phyloP scores from a whole-genome alignment of 1,140 invertebrate species.

The Adelges cooleyi region DNA sequence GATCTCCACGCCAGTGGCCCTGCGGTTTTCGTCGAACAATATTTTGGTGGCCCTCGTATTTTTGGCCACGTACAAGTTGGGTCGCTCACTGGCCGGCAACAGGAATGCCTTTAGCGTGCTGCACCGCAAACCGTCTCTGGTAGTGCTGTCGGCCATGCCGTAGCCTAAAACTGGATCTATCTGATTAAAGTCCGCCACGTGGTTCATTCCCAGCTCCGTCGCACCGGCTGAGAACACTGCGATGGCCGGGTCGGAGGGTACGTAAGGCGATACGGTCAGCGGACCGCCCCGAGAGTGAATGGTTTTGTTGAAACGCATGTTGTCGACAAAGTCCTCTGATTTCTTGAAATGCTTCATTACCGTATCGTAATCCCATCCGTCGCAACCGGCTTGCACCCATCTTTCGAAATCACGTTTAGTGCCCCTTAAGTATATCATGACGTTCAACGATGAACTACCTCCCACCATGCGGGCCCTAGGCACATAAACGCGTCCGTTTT shows the following conservation, averaged over 20 bases:
- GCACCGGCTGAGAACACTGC: not conserved
- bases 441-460: slow-evolving; percentile 44
- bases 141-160: slow-evolving; percentile 46
- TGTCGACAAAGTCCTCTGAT: slow-evolving; percentile 74
- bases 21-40: not conserved
- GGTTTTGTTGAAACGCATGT: slow-evolving; percentile 58
- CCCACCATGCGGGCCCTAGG: slow-evolving; percentile 32
- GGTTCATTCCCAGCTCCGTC: not conserved
- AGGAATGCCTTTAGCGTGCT: slow-evolving; percentile 52
- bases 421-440: slow-evolving; percentile 75
- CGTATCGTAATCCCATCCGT: slow-evolving; percentile 71
- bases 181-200: slow-evolving; percentile 46
- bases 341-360: slow-evolving; percentile 80
- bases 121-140: slow-evolving; percentile 48
- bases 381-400: slow-evolving; percentile 53
- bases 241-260: slow-evolving; percentile 4
- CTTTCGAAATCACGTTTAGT: slow-evolving; percentile 59
- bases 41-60: not conserved
- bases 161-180: slow-evolving; percentile 48
- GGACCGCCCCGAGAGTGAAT: slow-evolving; percentile 48
- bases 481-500: slow-evolving; percentile 18
- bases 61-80: slow-evolving; percentile 47
- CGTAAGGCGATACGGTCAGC: slow-evolving; percentile 11
- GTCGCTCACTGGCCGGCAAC: slow-evolving; percentile 42
- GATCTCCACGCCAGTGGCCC: not conserved